Evolutionary conservation across 2,888 invertebrate genomes (phyloP).

Genomic region (Carabus problematicus): DNA sequence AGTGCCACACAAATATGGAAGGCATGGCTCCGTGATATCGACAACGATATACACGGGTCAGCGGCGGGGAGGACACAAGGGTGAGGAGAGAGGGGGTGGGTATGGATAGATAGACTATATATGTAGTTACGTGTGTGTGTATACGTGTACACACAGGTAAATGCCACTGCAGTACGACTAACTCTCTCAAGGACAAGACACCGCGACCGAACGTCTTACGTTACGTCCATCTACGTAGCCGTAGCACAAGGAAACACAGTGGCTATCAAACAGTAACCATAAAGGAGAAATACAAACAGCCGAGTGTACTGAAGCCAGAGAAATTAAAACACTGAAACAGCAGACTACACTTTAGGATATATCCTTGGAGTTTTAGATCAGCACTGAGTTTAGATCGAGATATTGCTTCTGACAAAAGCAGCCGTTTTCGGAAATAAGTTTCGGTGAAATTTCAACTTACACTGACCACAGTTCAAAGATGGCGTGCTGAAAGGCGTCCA

Average conservation of each 20-base stretch:
- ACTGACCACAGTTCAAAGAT: constrained; percentile 22
- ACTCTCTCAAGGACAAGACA: constrained; percentile 17
- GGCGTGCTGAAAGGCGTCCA: constrained; percentile 3
- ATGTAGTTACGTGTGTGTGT: neutral
- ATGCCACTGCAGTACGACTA: constrained; percentile 9
- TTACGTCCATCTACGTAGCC: too few species aligned
- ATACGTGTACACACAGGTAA: constrained; percentile 1
- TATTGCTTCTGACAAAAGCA: too few species aligned
- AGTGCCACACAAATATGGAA: constrained; percentile 42
- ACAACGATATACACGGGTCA: neutral
- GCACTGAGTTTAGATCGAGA: too few species aligned
- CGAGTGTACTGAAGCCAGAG: neutral
- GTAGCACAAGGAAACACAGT: neutral
- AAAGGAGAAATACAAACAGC: neutral
- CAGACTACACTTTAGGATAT: too few species aligned
- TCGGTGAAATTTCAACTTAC: neutral
- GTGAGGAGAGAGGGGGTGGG: neutral
- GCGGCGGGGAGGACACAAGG: neutral
- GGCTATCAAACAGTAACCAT: neutral
- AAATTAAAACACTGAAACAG: too few species aligned
- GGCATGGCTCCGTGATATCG: constrained; percentile 16
- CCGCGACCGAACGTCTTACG: too few species aligned
- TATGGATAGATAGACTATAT: neutral
- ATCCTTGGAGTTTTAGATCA: too few species aligned
- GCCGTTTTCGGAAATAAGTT: too few species aligned